Evolutionary conservation across 2,797 vertebrate species (phyloP).

Genomic region (Mormyrops attenuatus): DNA sequence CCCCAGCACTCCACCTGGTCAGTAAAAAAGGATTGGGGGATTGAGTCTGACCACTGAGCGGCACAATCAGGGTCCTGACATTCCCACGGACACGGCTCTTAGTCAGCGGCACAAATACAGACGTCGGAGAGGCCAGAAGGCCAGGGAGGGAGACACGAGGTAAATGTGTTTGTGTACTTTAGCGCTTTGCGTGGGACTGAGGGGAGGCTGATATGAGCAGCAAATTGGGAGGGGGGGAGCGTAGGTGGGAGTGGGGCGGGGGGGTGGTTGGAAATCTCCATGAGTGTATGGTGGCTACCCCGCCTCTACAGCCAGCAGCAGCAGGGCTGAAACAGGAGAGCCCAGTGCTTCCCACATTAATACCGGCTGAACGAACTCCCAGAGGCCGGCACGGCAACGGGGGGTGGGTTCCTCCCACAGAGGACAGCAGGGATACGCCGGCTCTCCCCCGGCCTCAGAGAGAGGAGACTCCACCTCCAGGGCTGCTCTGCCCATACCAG

Average conservation of each 20-base stretch:
- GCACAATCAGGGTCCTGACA: neutral
- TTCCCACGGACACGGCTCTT: neutral
- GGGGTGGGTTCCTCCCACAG: slow-evolving; percentile 31
- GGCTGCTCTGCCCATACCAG: neutral
- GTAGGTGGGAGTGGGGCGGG: slow-evolving; percentile 15
- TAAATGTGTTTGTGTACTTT: slow-evolving; percentile 18
- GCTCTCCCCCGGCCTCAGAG: slow-evolving; percentile 25
- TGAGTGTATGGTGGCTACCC: slow-evolving; percentile 38
- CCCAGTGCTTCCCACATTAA: slow-evolving; percentile 35
- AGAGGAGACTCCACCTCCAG: slow-evolving; percentile 31
- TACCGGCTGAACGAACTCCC: slow-evolving; percentile 13
- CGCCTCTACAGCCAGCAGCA: slow-evolving; percentile 33
- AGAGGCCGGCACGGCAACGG: slow-evolving; percentile 14
- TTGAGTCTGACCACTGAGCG: neutral
- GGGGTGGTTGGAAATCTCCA: slow-evolving; percentile 51
- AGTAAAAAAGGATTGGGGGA: neutral
- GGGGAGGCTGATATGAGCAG: slow-evolving; percentile 18
- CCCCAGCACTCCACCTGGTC: neutral
- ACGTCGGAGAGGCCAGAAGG: neutral
- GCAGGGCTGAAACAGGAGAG: slow-evolving; percentile 30
- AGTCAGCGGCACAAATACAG: slow-evolving; percentile 13
- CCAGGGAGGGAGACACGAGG: neutral
- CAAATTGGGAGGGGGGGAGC: slow-evolving; percentile 29
- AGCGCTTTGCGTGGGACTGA: neutral
- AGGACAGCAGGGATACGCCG: slow-evolving; percentile 33